phyloP scores from a whole-genome alignment of 2,888 invertebrate species.

The Oscheius sp. region DNA sequence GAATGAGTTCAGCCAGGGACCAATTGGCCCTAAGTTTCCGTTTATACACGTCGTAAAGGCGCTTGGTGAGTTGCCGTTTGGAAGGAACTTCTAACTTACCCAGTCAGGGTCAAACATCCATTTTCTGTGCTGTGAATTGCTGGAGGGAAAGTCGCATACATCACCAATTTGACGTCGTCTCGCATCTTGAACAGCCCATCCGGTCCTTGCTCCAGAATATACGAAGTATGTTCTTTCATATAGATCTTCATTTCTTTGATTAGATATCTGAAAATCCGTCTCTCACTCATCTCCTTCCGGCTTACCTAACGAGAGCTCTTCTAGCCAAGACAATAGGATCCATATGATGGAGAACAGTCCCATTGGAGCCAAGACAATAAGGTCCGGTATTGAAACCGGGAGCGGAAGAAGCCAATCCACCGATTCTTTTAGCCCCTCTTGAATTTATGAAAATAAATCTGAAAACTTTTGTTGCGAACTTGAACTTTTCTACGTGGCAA shows the following conservation, averaged over 20 bases:
- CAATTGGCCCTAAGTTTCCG: conserved; percentile 24
- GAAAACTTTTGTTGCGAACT: neutral
- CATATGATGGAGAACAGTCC: conserved; percentile 35
- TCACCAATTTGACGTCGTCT: conserved; percentile 29
- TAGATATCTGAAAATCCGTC: conserved; percentile 21
- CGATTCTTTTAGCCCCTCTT: conserved; percentile 38
- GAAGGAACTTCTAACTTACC: conserved; percentile 23
- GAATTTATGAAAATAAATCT: conserved; percentile 51
- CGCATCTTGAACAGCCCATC: conserved; percentile 33
- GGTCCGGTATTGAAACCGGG: too few species aligned
- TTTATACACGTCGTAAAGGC: conserved; percentile 4
- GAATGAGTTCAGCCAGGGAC: neutral
- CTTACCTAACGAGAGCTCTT: conserved; percentile 31
- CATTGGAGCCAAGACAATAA: conserved; percentile 35
- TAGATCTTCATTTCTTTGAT: conserved; percentile 21
- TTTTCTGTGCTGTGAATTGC: conserved; percentile 11
- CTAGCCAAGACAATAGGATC: conserved; percentile 47
- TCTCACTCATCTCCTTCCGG: neutral
- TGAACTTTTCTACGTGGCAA: neutral
- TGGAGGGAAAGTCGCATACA: conserved; percentile 39
- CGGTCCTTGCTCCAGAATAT: conserved; percentile 31
- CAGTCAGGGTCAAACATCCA: conserved; percentile 3
- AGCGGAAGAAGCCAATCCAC: conserved; percentile 28
- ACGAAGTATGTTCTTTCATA: neutral
- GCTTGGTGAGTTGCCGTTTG: neutral